These are phyloP conservation scores for Philopedon plagiatum DNA, from an alignment of 2,888 invertebrate genomes.

Conservation along the genomic window DNA sequence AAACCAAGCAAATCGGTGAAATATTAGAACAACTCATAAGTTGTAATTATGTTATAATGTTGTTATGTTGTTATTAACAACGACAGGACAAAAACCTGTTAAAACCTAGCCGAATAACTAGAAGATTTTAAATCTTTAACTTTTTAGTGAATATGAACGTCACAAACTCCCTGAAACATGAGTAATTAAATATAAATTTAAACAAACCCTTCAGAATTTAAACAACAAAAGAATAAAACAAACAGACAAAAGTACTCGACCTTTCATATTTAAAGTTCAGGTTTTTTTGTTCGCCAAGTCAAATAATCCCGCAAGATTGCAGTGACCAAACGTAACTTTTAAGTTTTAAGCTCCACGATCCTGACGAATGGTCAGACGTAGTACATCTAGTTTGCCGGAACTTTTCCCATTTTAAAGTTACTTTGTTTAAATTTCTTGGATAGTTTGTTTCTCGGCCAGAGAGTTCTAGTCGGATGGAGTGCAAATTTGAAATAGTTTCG, in stretches of 20 bases:
- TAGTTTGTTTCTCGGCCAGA: slow-evolving; percentile 1
- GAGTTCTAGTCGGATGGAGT: slow-evolving; percentile 2
- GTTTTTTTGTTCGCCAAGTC: neutral
- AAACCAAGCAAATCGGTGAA: too few species aligned
- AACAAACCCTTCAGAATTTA: too few species aligned
- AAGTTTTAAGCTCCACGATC: slow-evolving; percentile 11
- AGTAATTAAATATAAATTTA: too few species aligned
- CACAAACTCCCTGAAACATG: too few species aligned
- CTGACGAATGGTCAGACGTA: slow-evolving; percentile 13
- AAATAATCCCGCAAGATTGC: slow-evolving; percentile 15
- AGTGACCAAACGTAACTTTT: slow-evolving; percentile 15
- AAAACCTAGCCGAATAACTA: too few species aligned
- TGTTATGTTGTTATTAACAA: too few species aligned
- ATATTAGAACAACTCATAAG: too few species aligned
- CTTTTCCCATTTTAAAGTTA: slow-evolving; percentile 29
- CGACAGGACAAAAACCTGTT: too few species aligned
- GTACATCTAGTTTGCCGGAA: neutral
- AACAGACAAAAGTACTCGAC: neutral
- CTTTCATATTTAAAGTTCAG: neutral
- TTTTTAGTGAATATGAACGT: too few species aligned
- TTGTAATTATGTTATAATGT: too few species aligned
- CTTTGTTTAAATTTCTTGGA: slow-evolving; percentile 14
- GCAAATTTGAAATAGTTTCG: slow-evolving; percentile 25
- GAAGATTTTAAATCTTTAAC: too few species aligned
- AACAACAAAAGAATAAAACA: neutral